Evolutionary conservation across 64 coral and sea anemone species (phyloP).

Genomic region (Montipora foliosa): DNA sequence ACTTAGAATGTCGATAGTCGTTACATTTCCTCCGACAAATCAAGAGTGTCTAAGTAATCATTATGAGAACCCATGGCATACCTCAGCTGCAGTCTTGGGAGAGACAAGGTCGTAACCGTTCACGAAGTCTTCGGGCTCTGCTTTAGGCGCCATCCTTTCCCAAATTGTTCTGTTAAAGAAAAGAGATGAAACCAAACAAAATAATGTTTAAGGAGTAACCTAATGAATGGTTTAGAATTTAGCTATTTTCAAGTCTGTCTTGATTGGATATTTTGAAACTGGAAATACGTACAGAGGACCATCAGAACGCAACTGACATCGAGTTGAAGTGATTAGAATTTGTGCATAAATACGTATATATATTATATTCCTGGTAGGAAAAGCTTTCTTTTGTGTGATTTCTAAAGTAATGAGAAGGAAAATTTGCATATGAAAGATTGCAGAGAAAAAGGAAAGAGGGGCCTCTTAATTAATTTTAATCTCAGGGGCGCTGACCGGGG

Average conservation of each 20-base stretch:
- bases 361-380: neutral
- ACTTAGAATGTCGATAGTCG: no score
- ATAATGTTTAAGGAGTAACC: neutral
- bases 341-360: neutral
- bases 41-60: no score
- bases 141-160: slow-evolving; percentile 29
- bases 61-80: neutral
- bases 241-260: neutral
- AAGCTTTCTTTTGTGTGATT: slow-evolving; percentile 11
- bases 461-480: neutral
- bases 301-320: neutral
- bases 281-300: neutral
- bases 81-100: slow-evolving; percentile 9
- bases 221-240: neutral
- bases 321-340: neutral
- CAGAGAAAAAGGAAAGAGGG: neutral
- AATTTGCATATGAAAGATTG: slow-evolving; percentile 20
- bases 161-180: slow-evolving; percentile 9
- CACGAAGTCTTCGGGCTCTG: slow-evolving; percentile 1
- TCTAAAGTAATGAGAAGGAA: neutral
- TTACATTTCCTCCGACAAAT: no score
- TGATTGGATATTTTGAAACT: neutral
- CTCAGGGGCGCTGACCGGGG: neutral
- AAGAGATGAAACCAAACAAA: neutral
- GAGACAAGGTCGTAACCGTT: neutral